Evolutionary conservation across 1,140 invertebrate genomes (phyloP), one percentile per base, ranked within the genome.

Genomic region (Drosophila equinoxialis): DNA sequence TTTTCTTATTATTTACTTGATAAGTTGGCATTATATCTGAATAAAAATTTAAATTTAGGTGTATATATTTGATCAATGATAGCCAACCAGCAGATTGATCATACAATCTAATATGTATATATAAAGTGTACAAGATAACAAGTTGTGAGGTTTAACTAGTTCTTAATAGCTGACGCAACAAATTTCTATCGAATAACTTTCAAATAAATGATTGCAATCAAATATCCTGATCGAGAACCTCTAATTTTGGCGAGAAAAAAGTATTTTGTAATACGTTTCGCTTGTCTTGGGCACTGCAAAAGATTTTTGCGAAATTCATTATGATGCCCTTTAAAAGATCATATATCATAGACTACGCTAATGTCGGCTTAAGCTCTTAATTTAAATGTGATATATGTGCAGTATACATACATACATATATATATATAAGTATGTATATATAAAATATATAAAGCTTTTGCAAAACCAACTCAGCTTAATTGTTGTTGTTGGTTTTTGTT

Each of bases 401-500:
- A 11, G n/a, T 4, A 3, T 2, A 23, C 10, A 51, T 23, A 51
- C 5, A 23, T 23, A 51, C 14, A 20, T 39, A 60, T 59, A 59
- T 20, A 59, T 20, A 23, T 1, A 48, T 39, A 48, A 0, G 17
- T 17, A 17, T 17, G 17, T 17, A 17, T 37, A 20, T 59, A 37
- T 17, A 41, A 6, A 6, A 42, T 45, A 26, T 45, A 45, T n/a
- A 62, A 42, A 45, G 42, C 42, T 63, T 63, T 35, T 63, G 13
- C 41, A 33, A 33, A 42, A 42, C 61, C 42, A 62, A 42, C 13
- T 45, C n/a, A 63, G 30, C 30, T 63, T 33, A 30, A 26, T 57
- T 65, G 55, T 71, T n/a, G 42, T 64, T 63, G 10, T 39, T 39
- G 10, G 10, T 39, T 39, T 11, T 71, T 54, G 17, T 35, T 64